Conservation (phyloP, 2,888 invertebrate genomes). For the Aspidiotus destructor region DNA sequence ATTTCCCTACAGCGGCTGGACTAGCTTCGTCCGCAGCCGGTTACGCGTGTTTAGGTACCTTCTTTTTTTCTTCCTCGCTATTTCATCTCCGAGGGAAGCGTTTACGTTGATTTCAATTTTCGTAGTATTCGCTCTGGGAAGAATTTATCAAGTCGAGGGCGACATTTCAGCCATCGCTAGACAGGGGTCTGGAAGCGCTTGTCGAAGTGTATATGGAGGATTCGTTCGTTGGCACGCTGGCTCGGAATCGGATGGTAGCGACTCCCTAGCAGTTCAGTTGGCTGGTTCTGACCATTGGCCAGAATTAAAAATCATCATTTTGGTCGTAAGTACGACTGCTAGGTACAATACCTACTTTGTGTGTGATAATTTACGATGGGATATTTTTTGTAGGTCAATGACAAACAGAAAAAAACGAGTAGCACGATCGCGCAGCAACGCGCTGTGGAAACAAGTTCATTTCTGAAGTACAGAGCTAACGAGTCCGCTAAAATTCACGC, state of each 20-base stretch:
- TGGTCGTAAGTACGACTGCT: conserved; percentile 55
- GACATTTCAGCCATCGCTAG: conserved; percentile 53
- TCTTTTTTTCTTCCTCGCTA: background rate
- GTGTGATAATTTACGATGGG: background rate
- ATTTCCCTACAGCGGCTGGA: conserved; percentile 97
- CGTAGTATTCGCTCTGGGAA: conserved; percentile 62
- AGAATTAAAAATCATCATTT: conserved; percentile 74
- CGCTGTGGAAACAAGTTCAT: conserved; percentile 66
- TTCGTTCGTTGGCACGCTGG: conserved; percentile 90
- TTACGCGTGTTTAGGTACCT: conserved; percentile 73
- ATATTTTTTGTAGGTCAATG: conserved; percentile 47
- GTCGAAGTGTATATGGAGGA: conserved; percentile 86
- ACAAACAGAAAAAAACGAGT: conserved; percentile 68
- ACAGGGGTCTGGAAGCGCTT: conserved; percentile 89
- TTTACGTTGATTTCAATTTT: background rate
- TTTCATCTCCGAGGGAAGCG: background rate
- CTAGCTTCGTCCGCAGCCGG: conserved; percentile 97
- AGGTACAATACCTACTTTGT: background rate
- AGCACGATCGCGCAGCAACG: conserved; percentile 85
- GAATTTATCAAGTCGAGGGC: conserved; percentile 61
- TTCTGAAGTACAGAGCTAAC: conserved; percentile 64
- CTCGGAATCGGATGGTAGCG: conserved; percentile 52
- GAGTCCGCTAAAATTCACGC: conserved; percentile 64
- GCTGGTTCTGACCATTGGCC: conserved; percentile 73
- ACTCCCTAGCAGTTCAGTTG: conserved; percentile 68